Conservation (phyloP, 2,888 invertebrate genomes). For the Ditylenchus weischeri region DNA sequence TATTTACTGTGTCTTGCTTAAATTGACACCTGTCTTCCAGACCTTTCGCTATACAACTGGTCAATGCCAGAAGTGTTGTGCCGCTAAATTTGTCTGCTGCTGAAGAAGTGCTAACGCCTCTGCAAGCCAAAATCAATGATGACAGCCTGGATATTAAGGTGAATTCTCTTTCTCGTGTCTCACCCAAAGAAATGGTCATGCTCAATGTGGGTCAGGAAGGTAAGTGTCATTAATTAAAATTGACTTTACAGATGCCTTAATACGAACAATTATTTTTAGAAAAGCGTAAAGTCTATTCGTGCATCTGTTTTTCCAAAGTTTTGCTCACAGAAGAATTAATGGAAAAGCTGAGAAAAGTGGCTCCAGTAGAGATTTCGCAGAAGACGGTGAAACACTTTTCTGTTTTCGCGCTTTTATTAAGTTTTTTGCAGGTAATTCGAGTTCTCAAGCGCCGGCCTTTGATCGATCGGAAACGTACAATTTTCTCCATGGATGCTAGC, state of each 20-base stretch:
- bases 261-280: constrained; percentile 33
- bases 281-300: constrained; percentile 53
- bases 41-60: constrained; percentile 84
- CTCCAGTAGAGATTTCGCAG: constrained; percentile 38
- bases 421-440: constrained; percentile 27
- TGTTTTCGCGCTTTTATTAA: neutral
- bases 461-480: constrained; percentile 45
- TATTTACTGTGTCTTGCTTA: too few species aligned
- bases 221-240: constrained; percentile 11
- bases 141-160: constrained; percentile 36
- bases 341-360: constrained; percentile 21
- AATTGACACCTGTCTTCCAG: constrained; percentile 59
- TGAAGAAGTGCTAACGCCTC: neutral
- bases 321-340: constrained; percentile 35
- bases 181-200: constrained; percentile 27
- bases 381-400: constrained; percentile 25
- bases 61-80: constrained; percentile 49
- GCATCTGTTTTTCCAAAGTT: constrained; percentile 50
- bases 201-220: constrained; percentile 52
- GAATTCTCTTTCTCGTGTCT: constrained; percentile 37
- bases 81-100: neutral
- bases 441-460: constrained; percentile 55
- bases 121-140: constrained; percentile 37
- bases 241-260: neutral
- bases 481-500: constrained; percentile 41